Percentiles rank a stretch among this genome's conserved stretches.
These are phyloP conservation scores for Epinephelus lanceolatus DNA, from an alignment of 2,113 vertebrate genomes.

Conservation along the genomic window DNA sequence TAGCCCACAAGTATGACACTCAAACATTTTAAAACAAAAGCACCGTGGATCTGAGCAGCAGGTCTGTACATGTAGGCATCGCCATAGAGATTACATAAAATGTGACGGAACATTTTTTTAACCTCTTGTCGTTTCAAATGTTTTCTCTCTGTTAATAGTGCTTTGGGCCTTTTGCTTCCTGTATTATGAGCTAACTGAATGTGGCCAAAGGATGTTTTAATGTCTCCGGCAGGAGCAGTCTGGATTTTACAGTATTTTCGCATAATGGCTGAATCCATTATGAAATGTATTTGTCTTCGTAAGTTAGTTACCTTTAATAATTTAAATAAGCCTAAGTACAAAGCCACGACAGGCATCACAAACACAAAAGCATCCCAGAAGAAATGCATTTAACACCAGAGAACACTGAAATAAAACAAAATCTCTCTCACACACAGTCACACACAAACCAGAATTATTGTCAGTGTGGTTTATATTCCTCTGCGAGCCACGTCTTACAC, in stretches of 20 bases:
- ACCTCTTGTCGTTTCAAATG: background rate
- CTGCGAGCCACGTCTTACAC: background rate
- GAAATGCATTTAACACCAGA: background rate
- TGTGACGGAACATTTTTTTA: background rate
- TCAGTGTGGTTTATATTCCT: background rate
- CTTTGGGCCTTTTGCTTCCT: background rate
- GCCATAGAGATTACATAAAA: background rate
- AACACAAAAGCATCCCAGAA: background rate
- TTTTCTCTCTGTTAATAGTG: background rate
- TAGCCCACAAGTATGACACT: slow-evolving; percentile 27
- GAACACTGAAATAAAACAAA: background rate
- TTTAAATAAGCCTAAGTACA: slow-evolving; percentile 16
- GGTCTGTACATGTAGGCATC: background rate
- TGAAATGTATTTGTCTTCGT: slow-evolving; percentile 17
- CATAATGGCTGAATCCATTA: background rate
- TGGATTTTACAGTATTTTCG: background rate
- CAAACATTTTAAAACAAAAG: background rate
- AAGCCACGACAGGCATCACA: slow-evolving; percentile 8
- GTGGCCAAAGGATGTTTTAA: background rate
- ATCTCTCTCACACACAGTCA: background rate
- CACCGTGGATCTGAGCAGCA: background rate
- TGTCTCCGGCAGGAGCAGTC: background rate
- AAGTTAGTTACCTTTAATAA: slow-evolving; percentile 29
- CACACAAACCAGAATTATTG: background rate
- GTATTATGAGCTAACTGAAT: background rate